phyloP scores from a whole-genome alignment of 1,140 invertebrate genomes.

The Atta colombica region DNA sequence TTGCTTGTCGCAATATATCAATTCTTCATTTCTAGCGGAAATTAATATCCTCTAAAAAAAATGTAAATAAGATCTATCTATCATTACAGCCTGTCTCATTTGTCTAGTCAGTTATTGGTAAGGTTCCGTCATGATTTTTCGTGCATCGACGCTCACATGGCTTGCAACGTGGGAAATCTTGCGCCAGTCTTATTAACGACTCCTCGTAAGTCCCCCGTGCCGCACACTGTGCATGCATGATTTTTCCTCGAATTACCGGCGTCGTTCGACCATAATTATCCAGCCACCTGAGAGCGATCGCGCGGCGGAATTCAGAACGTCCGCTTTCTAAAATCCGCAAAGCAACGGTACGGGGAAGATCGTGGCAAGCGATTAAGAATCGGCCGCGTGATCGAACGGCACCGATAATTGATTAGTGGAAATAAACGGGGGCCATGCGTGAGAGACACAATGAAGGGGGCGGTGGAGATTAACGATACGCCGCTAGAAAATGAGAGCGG shows the following conservation, averaged over 20 bases:
- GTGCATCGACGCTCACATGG: neutral
- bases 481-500: constrained; percentile 30
- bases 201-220: neutral
- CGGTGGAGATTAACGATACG: constrained; percentile 51
- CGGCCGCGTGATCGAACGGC: constrained; percentile 46
- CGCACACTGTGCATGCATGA: neutral
- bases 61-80: constrained; percentile 12
- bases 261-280: constrained; percentile 54
- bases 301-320: constrained; percentile 60
- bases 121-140: constrained; percentile 32
- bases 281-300: constrained; percentile 55
- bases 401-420: constrained; percentile 65
- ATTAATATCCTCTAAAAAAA: neutral
- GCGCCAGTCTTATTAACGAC: constrained; percentile 32
- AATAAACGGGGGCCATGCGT: constrained; percentile 33
- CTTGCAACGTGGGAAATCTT: constrained; percentile 32
- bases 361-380: constrained; percentile 54
- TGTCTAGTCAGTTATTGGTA: neutral
- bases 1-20: neutral
- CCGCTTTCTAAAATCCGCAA: constrained; percentile 63
- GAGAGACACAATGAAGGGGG: constrained; percentile 43
- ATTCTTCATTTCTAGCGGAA: neutral
- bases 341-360: constrained; percentile 47
- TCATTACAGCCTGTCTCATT: constrained; percentile 10
- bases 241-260: constrained; percentile 40